Base-by-base conservation (phyloP, 2,797 vertebrate species). In the Lycodopsis pacificus region DNA sequence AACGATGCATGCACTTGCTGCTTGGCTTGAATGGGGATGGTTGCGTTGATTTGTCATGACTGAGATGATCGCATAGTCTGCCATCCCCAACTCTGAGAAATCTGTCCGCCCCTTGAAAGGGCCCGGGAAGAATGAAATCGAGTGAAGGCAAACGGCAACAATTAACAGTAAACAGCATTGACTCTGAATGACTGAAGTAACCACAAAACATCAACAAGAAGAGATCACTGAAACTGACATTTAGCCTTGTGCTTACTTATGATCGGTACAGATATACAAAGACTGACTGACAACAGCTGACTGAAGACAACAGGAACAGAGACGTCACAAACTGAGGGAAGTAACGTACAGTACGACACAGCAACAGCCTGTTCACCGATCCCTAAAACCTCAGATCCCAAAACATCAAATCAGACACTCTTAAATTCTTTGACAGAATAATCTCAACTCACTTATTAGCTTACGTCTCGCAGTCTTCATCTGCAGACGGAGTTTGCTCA, bases 181-280 rank as follows among this genome's bases (percentile, higher is more conserved):
- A 82, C 76, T 75, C 57, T 53, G 73, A 67, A 58, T 34, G 71
- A 86, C 51, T 34, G 30, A 42, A 76, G 11, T 20, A 69, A 62
- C 46, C 70, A 88, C 79, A 65, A 70, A 84, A 86, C 85, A 81
- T 17, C 80, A 61, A 87, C 80, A 68, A 82, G 44, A 82, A 82
- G 44, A 82, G 46, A 85, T 36, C 69, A 75, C 63, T 59, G 54
- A 76, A 85, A 80, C 54, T 58, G 78, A 92, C 81, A 91, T 80
- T 73, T 84, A 89, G 86, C 68, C 73, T 82, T 89, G 86, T 87
- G 85, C 87, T 89, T 88, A 77, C 72, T 79, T 86, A 77, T 82
- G 70, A 87, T 85, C 68, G 67, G 65, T 71, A 83, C 79, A 65
- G 49, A 88, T 75, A 76, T 78, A 90, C 79, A 81, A 83, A 82